A percentile compares a stretch with the other conserved stretches of the same genome.
Evolutionary conservation across 2,888 invertebrate species (phyloP).

Genomic region (Aleiodes testaceus): DNA sequence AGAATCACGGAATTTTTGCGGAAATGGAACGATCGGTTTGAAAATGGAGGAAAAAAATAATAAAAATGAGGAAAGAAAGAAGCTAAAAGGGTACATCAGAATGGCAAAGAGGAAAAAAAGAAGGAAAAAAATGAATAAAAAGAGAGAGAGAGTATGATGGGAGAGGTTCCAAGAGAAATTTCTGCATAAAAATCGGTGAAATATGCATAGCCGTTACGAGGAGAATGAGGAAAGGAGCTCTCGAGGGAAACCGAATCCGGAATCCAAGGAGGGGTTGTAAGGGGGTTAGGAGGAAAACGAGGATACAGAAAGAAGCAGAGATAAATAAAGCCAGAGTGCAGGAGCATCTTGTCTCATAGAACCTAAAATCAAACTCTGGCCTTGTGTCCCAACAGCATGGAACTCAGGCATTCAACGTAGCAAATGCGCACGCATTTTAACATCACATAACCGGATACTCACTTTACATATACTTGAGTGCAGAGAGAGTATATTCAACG

Average conservation of each 20-base stretch:
- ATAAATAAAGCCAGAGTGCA: slow-evolving; percentile 42
- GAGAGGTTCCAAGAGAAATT: slow-evolving; percentile 60
- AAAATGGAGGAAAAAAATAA: slow-evolving; percentile 41
- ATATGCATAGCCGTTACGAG: slow-evolving; percentile 62
- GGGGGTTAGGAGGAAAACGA: slow-evolving; percentile 29
- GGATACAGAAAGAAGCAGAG: slow-evolving; percentile 36
- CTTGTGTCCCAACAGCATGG: slow-evolving; percentile 1
- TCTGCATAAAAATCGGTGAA: slow-evolving; percentile 67
- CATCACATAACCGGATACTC: too few species aligned
- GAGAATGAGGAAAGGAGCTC: slow-evolving; percentile 47
- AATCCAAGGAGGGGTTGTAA: slow-evolving; percentile 42
- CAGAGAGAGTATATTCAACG: neutral
- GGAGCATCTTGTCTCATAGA: slow-evolving; percentile 20
- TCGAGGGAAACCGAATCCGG: slow-evolving; percentile 62
- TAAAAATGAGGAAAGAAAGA: slow-evolving; percentile 43
- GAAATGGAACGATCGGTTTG: slow-evolving; percentile 31
- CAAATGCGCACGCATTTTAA: too few species aligned
- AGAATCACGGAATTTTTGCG: slow-evolving; percentile 25
- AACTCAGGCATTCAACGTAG: slow-evolving; percentile 14
- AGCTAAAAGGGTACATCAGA: slow-evolving; percentile 36
- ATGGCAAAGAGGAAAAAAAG: neutral
- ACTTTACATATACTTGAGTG: too few species aligned
- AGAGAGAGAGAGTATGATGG: slow-evolving; percentile 39
- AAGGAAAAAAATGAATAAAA: too few species aligned
- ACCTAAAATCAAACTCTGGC: slow-evolving; percentile 25